phyloP scores from a whole-genome alignment of 1,140 invertebrate genomes.

The Heliconius hewitsoni region DNA sequence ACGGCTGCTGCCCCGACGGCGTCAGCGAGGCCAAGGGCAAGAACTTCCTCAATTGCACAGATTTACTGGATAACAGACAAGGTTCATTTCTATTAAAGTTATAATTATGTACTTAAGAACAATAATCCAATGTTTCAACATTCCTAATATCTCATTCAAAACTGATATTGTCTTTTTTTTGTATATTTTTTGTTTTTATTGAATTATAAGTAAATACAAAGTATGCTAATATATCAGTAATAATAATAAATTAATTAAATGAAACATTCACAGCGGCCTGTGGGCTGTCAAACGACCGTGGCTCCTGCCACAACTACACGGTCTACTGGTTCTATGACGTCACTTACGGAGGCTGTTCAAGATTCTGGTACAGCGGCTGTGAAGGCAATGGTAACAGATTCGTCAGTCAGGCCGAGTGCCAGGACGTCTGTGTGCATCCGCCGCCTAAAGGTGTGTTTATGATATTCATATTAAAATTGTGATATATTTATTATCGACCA shows the following conservation, averaged over 20 bases:
- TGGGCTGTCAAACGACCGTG: conserved; percentile 87
- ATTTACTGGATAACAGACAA: conserved; percentile 84
- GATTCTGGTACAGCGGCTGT: conserved; percentile 98
- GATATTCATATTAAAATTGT: background rate
- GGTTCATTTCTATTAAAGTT: conserved; percentile 62
- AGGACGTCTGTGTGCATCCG: conserved; percentile 92
- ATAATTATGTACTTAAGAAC: background rate
- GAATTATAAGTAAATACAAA: too few relatives aligned
- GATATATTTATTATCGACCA: too few relatives aligned
- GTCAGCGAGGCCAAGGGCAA: conserved; percentile 89
- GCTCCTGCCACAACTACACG: conserved; percentile 90
- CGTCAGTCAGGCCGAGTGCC: conserved; percentile 92
- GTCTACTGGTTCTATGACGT: conserved; percentile 95
- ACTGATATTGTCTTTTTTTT: too few relatives aligned
- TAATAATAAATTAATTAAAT: background rate
- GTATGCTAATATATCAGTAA: background rate
- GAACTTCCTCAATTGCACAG: conserved; percentile 91
- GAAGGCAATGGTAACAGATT: conserved; percentile 96
- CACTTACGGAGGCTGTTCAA: conserved; percentile 92
- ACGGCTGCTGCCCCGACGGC: conserved; percentile 94
- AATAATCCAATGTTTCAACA: too few relatives aligned
- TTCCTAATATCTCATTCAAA: too few relatives aligned
- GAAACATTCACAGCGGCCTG: conserved; percentile 84
- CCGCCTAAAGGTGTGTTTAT: conserved; percentile 85
- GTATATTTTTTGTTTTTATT: too few relatives aligned